phyloP scores from a whole-genome alignment of 30 jellyfish, hydroid and myxozoan genomes.

The Catostylus mosaicus region DNA sequence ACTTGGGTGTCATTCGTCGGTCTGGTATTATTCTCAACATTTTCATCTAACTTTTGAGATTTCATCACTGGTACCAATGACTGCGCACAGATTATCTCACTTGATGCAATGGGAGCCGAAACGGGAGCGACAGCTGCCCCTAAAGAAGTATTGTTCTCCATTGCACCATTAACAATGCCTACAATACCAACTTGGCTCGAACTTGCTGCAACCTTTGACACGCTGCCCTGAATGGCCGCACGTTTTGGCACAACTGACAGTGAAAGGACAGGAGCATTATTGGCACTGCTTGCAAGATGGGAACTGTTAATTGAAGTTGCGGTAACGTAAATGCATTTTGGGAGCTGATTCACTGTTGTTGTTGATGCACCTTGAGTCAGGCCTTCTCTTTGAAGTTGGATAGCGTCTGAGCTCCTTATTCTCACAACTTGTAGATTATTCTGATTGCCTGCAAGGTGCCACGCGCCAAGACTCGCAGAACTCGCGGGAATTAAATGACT shows the following conservation, averaged over 20 bases:
- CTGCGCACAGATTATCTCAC: not conserved
- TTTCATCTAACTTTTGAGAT: not conserved
- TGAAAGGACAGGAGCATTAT: not conserved
- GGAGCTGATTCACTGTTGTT: no score
- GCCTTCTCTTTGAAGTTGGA: no score
- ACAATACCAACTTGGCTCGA: not conserved
- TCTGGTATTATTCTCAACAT: not conserved
- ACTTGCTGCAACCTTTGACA: not conserved
- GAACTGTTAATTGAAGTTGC: no score
- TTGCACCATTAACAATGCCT: not conserved
- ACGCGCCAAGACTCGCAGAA: not conserved
- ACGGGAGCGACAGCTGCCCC: not conserved
- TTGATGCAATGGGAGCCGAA: not conserved
- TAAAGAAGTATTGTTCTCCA: not conserved
- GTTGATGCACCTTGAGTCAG: no score
- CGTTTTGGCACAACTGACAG: conserved; percentile 1
- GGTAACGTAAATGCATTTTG: no score
- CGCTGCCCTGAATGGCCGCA: not conserved
- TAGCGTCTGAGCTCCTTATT: not conserved
- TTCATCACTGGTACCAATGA: not conserved
- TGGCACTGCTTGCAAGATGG: not conserved
- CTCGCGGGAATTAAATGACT: not conserved
- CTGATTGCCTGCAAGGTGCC: not conserved
- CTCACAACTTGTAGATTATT: not conserved
- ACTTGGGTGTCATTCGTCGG: not conserved